phyloP scores from a whole-genome alignment of 2,888 invertebrate species.

The Xylocampa areola region DNA sequence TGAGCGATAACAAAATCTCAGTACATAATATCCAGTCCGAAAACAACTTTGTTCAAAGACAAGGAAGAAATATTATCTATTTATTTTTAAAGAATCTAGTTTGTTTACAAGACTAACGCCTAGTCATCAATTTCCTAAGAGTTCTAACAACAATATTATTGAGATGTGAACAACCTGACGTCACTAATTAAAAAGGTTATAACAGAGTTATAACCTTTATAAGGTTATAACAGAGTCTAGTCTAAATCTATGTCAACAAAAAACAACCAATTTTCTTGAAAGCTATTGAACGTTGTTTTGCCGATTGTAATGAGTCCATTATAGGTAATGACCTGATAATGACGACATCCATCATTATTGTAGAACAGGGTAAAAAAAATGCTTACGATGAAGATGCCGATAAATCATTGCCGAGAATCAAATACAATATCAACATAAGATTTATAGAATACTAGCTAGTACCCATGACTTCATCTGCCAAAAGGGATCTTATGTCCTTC shows the following conservation, averaged over 20 bases:
- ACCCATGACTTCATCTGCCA: no score
- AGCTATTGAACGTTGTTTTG: conserved; percentile 22
- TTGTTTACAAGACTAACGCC: conserved; percentile 1
- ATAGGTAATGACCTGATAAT: conserved; percentile 26
- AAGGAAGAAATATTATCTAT: conserved; percentile 21
- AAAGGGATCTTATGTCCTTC: no score
- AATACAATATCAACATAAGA: background rate
- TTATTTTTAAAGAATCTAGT: conserved; percentile 15
- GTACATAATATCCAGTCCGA: background rate
- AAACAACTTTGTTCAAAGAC: background rate
- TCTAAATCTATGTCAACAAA: conserved; percentile 16
- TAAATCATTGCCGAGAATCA: background rate
- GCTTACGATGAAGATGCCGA: conserved; percentile 6
- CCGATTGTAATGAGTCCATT: conserved; percentile 24
- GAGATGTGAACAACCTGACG: no score
- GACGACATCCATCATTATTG: conserved; percentile 11
- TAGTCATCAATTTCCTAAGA: conserved; percentile 40
- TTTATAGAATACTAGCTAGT: no score
- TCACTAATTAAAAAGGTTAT: conserved; percentile 9
- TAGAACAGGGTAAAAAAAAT: conserved; percentile 9
- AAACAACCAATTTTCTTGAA: conserved; percentile 20
- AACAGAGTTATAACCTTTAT: background rate
- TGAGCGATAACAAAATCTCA: background rate
- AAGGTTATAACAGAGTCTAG: background rate
- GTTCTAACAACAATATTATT: conserved; percentile 7